Base-by-base conservation (phyloP, 2,113 vertebrate species). In the Peromyscus polionotus region DNA sequence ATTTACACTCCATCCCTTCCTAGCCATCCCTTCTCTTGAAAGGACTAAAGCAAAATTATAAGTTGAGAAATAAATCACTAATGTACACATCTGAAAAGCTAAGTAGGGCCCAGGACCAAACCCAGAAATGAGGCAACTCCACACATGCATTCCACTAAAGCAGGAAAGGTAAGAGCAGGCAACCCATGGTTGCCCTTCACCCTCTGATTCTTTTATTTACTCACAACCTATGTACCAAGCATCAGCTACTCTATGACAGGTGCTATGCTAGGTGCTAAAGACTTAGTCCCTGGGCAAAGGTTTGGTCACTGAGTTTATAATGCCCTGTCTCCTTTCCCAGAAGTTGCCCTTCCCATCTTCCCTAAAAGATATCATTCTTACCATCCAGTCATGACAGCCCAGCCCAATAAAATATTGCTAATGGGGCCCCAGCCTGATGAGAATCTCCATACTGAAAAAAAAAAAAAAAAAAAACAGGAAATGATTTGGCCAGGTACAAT, bases 391-490 rank as follows among this genome's bases (percentile, higher is more conserved):
- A n/a, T 81, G 19, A 88, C 93, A 92, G 14, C 80, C 17, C 33
- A 48, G 17, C 51, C 13, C 7, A 61, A 51, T 26, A 36, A 22
- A 86, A 72, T 57, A 16, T 57, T 92, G 79, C 33, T 28, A 59
- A 73, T 33, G 42, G 9, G 36, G 28, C 3, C 17, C 65, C 36
- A 72, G 54, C 20, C 36, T 8, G 9, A 13, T 19, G 22, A 80
- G 26, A 87, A 45, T 70, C 80, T 73, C 76, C 51, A 45, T 63
- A 48, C 59, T 63, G 54, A 28, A 68, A 68, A 67, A 67, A 67
- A 31, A 26, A 67, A 31, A 26, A 67, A 70, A 94, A 90, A 33
- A 26, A 72, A 92, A 63, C 36, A 95, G 70, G 80, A 95, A 90
- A 93, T 67, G 16, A 8, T 31, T 45, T 70, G 51, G 39, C 28